phyloP scores from a whole-genome alignment of 2,113 vertebrate species.

The Saccopteryx leptura region DNA sequence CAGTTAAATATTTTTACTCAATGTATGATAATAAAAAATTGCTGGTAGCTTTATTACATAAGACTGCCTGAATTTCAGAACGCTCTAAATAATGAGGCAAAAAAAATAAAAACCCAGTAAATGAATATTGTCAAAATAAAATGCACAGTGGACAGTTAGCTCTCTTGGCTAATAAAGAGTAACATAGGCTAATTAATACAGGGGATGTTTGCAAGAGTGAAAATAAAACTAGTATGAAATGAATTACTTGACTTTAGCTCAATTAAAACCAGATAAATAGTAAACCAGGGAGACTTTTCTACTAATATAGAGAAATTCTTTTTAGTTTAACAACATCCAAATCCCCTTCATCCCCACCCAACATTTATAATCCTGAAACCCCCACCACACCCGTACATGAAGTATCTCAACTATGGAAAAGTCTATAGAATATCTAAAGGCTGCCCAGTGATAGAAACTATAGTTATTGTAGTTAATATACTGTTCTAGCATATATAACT shows the following conservation, averaged over 20 bases:
- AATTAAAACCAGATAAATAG: not conserved
- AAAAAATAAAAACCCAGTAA: not conserved
- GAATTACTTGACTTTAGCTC: conserved; percentile 7
- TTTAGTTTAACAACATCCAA: not conserved
- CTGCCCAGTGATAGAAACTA: not conserved
- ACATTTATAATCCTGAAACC: not conserved
- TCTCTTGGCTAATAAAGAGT: not conserved
- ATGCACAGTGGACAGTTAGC: not conserved
- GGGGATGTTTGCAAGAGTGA: not conserved
- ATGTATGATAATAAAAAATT: not conserved
- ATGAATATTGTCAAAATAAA: conserved; percentile 23
- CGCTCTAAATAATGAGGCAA: not conserved
- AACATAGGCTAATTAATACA: not conserved
- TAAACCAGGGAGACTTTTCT: not conserved
- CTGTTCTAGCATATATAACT: not conserved
- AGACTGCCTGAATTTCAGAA: not conserved
- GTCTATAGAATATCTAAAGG: not conserved
- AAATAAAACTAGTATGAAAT: not conserved
- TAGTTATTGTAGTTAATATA: not conserved
- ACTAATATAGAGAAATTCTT: not conserved
- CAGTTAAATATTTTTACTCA: not conserved
- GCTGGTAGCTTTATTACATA: not conserved
- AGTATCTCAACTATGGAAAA: not conserved
- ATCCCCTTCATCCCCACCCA: fast-evolving
- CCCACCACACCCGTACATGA: too few species aligned